A percentile compares a stretch with the other conserved stretches of the same genome.
Evolutionary conservation across 64 coral and sea anemone species (phyloP).

Genomic region (Actinia equina): DNA sequence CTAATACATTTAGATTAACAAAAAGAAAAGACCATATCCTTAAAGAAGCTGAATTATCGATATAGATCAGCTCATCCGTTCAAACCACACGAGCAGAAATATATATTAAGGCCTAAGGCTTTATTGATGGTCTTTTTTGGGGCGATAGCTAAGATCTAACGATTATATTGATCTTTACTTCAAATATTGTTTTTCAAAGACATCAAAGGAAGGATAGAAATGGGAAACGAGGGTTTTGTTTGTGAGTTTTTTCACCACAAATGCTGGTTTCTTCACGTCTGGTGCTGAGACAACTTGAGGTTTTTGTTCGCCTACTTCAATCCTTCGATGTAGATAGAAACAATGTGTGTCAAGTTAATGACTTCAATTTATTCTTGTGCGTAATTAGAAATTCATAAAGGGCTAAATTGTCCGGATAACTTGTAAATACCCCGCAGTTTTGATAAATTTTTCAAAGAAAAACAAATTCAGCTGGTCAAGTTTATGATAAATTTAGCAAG

Average conservation of each 20-base stretch:
- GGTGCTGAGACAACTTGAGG: not conserved
- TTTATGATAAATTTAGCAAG: not conserved
- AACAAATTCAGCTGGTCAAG: constrained; percentile 2
- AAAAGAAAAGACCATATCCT: constrained; percentile 1
- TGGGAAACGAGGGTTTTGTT: not conserved
- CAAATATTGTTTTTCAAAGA: not conserved
- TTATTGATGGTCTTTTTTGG: not conserved
- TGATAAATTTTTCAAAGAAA: constrained; percentile 13
- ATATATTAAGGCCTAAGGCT: not conserved
- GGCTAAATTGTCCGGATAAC: constrained; percentile 4
- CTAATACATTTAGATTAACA: constrained; percentile 2
- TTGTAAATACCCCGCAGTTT: constrained; percentile 3
- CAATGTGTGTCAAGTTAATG: constrained; percentile 16
- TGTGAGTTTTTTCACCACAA: not conserved
- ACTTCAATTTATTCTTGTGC: constrained; percentile 7
- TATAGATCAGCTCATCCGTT: not conserved
- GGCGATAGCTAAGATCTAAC: not conserved
- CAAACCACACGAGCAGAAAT: not conserved
- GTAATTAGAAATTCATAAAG: constrained; percentile 26
- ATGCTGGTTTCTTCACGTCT: not conserved
- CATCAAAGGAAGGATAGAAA: not conserved
- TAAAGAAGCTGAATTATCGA: constrained; percentile 15
- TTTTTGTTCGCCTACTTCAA: not conserved
- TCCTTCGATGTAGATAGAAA: not conserved
- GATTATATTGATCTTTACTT: not conserved